Base-by-base conservation (phyloP, 2,113 vertebrate genomes). In the Ceratotherium simum region DNA sequence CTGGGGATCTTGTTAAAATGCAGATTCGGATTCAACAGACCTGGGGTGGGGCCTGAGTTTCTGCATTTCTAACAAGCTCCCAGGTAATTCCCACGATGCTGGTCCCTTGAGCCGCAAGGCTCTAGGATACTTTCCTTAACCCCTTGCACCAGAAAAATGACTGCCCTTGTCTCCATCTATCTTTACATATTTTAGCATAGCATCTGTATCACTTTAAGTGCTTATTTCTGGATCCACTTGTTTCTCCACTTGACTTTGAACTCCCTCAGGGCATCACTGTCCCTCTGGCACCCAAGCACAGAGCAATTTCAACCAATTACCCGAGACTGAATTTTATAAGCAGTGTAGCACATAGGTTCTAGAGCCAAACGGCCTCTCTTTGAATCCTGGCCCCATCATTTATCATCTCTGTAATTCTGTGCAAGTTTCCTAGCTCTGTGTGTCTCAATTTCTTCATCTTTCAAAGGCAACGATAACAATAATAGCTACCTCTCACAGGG, bases 1-100 rank as follows among this genome's bases (percentile, higher is more conserved):
- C 85, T 67, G 75, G 85, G 92, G 93, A 96, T 86, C 95, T 95
- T 83, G 82, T 91, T 89, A 97, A 97, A 95, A 51, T 7, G 9
- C 69, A 96, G 62, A 93, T 75, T 92, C 6, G 6, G 27, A 81
- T 33, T 95, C 48, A 67, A 20, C 1, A 95, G 58, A 46, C 92
- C 69, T 84, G 93, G 64, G 67, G 25, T 39, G 20, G 60, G 54
- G 54, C 54, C 67, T 78, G 86, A 67, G 16, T 60, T 56, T 87
- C 36, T 91, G 51, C 62, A 46, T 72, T 95, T 79, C 90, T 94
- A 96, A 96, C 48, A 79, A 97, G 90, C 27, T 97, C 86, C 87
- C 90, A 80, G 58, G 69, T 72, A 92, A 75, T 81, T 62, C 36
- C 36, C 9, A 58, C 3, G 39, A 76, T 70, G 65, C 58, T 79